Percentiles rank a stretch among this genome's conserved stretches.
Evolutionary conservation across 2,113 vertebrate species (phyloP).

Genomic region (Xyliphius kryptos): DNA sequence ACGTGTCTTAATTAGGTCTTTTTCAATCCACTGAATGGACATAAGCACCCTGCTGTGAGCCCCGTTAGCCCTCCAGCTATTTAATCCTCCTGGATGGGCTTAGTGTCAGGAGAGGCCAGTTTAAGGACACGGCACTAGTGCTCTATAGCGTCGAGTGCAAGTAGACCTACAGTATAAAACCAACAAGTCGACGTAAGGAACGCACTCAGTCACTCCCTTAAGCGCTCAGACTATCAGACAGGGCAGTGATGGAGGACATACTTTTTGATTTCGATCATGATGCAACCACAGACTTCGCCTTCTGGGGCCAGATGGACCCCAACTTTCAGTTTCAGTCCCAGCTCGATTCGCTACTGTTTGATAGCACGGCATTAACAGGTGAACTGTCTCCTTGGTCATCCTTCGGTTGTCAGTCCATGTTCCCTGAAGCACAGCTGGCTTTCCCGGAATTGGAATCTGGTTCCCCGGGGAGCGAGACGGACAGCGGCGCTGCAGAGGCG

Average conservation of each 20-base stretch:
- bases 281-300: constrained; percentile 48
- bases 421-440: constrained; percentile 55
- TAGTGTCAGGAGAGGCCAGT: constrained; percentile 27
- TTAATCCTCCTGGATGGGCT: constrained; percentile 55
- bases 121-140: too few species aligned
- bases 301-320: constrained; percentile 60
- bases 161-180: constrained; percentile 18
- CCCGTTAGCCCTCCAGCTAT: constrained; percentile 51
- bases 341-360: constrained; percentile 57
- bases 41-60: constrained; percentile 47
- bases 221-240: constrained; percentile 1
- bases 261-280: constrained; percentile 59
- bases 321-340: constrained; percentile 51
- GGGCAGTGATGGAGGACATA: constrained; percentile 60
- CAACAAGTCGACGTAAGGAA: constrained; percentile 4
- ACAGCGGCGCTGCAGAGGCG: constrained; percentile 53
- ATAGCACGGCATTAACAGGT: constrained; percentile 46
- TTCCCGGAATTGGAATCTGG: constrained; percentile 51
- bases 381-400: constrained; percentile 52
- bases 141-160: background rate
- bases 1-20: constrained; percentile 55
- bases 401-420: constrained; percentile 42
- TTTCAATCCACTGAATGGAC: constrained; percentile 54
- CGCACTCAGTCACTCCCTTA: too few species aligned
- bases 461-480: constrained; percentile 31